A percentile compares a stretch with the other conserved stretches of the same genome.
These are phyloP conservation scores for Typhlichthys subterraneus DNA, from an alignment of 2,797 vertebrate species.

Conservation along the genomic window DNA sequence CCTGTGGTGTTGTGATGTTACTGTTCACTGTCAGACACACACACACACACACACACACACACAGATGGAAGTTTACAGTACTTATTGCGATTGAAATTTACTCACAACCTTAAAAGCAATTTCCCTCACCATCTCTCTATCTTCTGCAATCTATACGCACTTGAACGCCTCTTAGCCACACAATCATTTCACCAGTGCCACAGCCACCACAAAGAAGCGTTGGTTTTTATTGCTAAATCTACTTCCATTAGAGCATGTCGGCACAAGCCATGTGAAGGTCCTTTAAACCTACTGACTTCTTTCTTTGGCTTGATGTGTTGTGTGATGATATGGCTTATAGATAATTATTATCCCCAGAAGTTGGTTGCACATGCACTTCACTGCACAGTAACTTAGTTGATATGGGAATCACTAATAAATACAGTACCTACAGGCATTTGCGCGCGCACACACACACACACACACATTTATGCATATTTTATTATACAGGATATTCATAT, in stretches of 20 bases:
- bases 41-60: slow-evolving; percentile 8
- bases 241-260: slow-evolving; percentile 44
- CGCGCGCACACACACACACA: not conserved
- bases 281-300: slow-evolving; percentile 48
- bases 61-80: too few relatives aligned
- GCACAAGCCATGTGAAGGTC: slow-evolving; percentile 61
- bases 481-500: too few relatives aligned
- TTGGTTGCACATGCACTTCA: slow-evolving; percentile 21
- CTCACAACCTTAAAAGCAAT: too few relatives aligned
- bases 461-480: not conserved
- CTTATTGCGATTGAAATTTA: too few relatives aligned
- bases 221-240: slow-evolving; percentile 49
- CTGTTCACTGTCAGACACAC: not conserved
- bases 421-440: not conserved
- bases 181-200: not conserved
- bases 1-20: too few relatives aligned
- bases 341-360: slow-evolving; percentile 47
- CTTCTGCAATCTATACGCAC: too few relatives aligned
- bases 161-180: not conserved
- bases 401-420: not conserved
- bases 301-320: slow-evolving; percentile 38
- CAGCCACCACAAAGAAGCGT: not conserved
- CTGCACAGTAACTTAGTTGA: not conserved
- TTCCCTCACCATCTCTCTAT: too few relatives aligned
- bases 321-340: slow-evolving; percentile 15